Base-by-base conservation (phyloP, 2,888 invertebrate species). In the Zygothrica quintamaculata region DNA sequence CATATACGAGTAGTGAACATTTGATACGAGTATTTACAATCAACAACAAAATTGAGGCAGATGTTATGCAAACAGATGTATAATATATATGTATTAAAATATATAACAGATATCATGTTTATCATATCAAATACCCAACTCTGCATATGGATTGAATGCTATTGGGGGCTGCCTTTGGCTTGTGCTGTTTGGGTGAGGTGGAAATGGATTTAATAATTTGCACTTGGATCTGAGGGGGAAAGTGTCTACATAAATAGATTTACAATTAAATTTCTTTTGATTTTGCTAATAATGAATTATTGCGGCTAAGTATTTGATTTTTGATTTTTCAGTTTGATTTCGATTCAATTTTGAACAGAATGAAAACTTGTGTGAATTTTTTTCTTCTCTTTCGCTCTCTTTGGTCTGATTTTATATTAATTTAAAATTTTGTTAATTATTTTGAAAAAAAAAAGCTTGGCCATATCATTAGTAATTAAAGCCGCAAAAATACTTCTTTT, bases 351-450 rank as follows among this genome's bases (percentile, higher is more conserved):
- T 71, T 50, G 26, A 70, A 57, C 56, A 36, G 60, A 65, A 75
- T 71, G 65, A 75, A 22, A 22, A 60, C 22, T 51, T 60, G 56
- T 58, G 76, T 77, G 77, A 58, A 69, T 70, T 69, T 72, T 69
- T 72, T 80, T 80, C 80, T 81, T 81, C 80, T 81, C 80, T 86
- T 68, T 81, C 80, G 87, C 80, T 81, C 80, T 81, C 80, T 81
- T 81, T 77, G 84, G 64, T 71, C 66, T 60, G 58, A 75, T 73
- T 70, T 62, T 29, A 37, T 18, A 18, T 9, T 7, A 42, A 50
- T 26, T 50, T 51, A n/a, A n/a, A n/a, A n/a, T n/a, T 37, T 25
- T 40, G 15, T 31, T 4, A 31, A 33, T 57, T 60, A 1, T 34
- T 47, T 40, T 62, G 68, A 60, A 74, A 77, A 74, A 61, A 48